Percentiles rank a stretch among this genome's conserved stretches.
Evolutionary conservation across 2,888 invertebrate genomes (phyloP).

Genomic region (Orgyia antiqua): DNA sequence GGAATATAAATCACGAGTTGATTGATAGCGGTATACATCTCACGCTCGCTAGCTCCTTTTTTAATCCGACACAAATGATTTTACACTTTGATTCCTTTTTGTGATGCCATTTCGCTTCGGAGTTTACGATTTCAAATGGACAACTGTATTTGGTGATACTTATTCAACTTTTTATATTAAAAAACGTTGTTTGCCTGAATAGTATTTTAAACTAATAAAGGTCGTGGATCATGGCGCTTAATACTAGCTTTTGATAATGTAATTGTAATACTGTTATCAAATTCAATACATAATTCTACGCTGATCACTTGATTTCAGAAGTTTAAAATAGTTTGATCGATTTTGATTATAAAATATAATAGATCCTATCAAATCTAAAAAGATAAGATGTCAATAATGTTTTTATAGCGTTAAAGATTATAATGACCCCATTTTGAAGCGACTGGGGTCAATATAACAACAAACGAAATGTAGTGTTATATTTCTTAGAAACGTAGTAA

Average conservation of each 20-base stretch:
- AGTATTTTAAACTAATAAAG: conserved; percentile 22
- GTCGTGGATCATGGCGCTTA: conserved; percentile 13
- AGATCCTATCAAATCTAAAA: no score
- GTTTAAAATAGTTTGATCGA: conserved; percentile 11
- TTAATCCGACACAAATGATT: conserved; percentile 75
- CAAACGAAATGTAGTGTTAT: no score
- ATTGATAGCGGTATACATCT: conserved; percentile 74
- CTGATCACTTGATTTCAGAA: conserved; percentile 12
- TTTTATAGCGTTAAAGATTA: conserved; percentile 4
- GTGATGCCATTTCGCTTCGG: conserved; percentile 58
- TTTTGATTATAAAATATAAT: conserved; percentile 10
- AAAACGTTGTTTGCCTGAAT: conserved; percentile 25
- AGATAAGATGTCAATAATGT: neutral
- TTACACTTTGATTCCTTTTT: conserved; percentile 71
- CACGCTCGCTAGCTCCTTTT: conserved; percentile 73
- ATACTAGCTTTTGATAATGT: conserved; percentile 18
- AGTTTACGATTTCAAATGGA: conserved; percentile 47
- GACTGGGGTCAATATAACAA: no score
- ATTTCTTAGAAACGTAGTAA: no score
- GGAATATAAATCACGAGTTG: conserved; percentile 73
- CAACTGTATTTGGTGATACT: conserved; percentile 17
- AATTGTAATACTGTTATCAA: conserved; percentile 21
- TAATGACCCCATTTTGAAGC: no score
- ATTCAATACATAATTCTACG: conserved; percentile 20
- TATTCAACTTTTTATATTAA: conserved; percentile 19